These are phyloP conservation scores for Trachelipus rathkii DNA, from an alignment of 1,140 invertebrate species.

Conservation along the genomic window DNA sequence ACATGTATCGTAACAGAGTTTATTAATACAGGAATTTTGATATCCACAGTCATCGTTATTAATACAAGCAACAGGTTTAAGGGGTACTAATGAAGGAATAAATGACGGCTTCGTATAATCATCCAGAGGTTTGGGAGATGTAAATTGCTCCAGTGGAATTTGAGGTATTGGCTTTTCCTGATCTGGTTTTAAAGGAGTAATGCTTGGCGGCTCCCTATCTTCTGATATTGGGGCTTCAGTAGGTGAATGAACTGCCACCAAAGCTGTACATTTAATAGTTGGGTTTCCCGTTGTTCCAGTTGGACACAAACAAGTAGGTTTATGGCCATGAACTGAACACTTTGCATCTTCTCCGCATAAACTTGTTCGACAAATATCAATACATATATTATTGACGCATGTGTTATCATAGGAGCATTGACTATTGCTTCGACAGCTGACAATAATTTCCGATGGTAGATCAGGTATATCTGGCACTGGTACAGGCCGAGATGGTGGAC, in stretches of 20 bases:
- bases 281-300: slow-evolving; percentile 44
- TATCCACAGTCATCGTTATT: slow-evolving; percentile 76
- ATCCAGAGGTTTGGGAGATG: neutral
- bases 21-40: slow-evolving; percentile 72
- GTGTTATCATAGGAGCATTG: slow-evolving; percentile 70
- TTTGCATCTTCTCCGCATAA: slow-evolving; percentile 55
- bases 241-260: slow-evolving; percentile 21
- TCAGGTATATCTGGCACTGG: slow-evolving; percentile 22
- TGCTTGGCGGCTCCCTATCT: neutral
- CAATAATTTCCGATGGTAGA: slow-evolving; percentile 24
- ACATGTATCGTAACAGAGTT: slow-evolving; percentile 76
- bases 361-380: slow-evolving; percentile 64
- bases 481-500: slow-evolving; percentile 22
- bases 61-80: slow-evolving; percentile 18
- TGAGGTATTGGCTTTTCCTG: no score
- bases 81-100: neutral
- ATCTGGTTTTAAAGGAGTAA: neutral
- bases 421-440: slow-evolving; percentile 39
- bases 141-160: no score
- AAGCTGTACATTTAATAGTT: slow-evolving; percentile 30
- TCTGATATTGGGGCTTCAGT: neutral
- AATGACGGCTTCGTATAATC: neutral
- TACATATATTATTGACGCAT: slow-evolving; percentile 63
- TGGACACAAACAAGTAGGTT: slow-evolving; percentile 42
- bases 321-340: slow-evolving; percentile 41